Base-by-base conservation (phyloP, 2,888 invertebrate genomes). In the Esperia sulphurella region DNA sequence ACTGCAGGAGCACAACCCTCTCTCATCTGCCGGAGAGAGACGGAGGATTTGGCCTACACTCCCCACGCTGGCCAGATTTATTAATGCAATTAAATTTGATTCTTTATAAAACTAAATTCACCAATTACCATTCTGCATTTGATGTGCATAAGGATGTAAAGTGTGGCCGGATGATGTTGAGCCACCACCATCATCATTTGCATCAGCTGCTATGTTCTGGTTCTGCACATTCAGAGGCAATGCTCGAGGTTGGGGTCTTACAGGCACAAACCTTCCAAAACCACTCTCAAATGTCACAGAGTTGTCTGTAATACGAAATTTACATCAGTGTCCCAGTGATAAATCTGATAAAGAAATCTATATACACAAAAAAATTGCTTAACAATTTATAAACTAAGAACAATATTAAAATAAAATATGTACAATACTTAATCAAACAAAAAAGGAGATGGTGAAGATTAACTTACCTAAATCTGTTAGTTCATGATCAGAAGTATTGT, bases 241-340 rank as follows among this genome's bases (percentile, higher is more conserved):
- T 9, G 76, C 84, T 40, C 90, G 77, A 3, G 90, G 90, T 59
- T 90, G 90, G 1, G 90, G 90, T 55, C 90, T 75, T 21, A 90
- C 90, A 37, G 90, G 90, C 35, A 90, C 90, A 77, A 90, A 90
- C 58, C 90, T 78, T 57, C 88, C 85, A 65, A 87, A 84, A 46
- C 88, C 87, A 76, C 83, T 83, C 61, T 90, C 90, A 73, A 83
- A 86, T 47, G 83, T 68, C 35, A 78, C 80, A 30, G 87, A 74
- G 59, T 87, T 85, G 56, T 90, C 90, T 90, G 71, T 57, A 81
- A 80, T 35, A 35, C n/a, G 35, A 10, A n/a, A n/a, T 6, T 39
- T 13, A 14, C 14, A 9, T 21, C 21, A 21, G 21, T 5, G 5
- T 21, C 5, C 21, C 21, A 21, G 5, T 3, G 21, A 5, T 3